Evolutionary conservation across 2,797 vertebrate genomes (phyloP), one percentile per base, ranked within the genome.

Genomic region (Centroberyx gerrardi): DNA sequence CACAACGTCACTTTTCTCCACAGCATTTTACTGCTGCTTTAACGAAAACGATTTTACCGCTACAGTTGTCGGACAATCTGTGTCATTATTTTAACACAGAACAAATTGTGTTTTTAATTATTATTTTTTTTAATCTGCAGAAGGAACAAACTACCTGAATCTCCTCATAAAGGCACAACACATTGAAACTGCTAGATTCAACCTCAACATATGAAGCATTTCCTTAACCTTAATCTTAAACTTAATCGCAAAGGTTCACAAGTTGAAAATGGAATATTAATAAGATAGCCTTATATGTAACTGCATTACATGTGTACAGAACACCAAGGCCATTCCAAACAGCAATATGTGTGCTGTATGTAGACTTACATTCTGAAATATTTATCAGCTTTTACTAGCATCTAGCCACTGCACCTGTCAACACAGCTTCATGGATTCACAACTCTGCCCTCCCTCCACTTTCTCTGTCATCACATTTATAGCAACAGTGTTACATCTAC

Each of bases 331-430:
- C 65, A 56, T 68, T 88, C 80, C 72, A 64, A 75, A 74, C 55
- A 66, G 72, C 40, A 13, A 33, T 28, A 62, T 66, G 61, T 60
- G 79, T 71, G 62, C 67, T 33, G 38, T 46, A 69, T 71, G 74
- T 76, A 46, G 60, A 78, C 74, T 81, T 76, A 31, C 15, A 55
- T 38, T 61, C 52, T 91, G 78, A 89, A 94, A 90, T 88, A 92
- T 94, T 92, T 46, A 87, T 85, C 61, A 68, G 64, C 70, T 87
- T 85, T 85, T 84, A 81, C 74, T 17, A 72, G 76, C 81, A 61
- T 74, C 78, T 59, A 78, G 81, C 27, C 17, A 44, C 74, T 61
- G 83, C 78, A 69, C 82, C 71, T 72, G 79, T 87, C 83, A 87
- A 84, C 74, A 76, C 63, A 29, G 56, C 51, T 81, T 73, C 27